A percentile compares a stretch with the other conserved stretches of the same genome.
Conservation (phyloP, 2,888 invertebrate genomes). For the Rhopalosiphum nymphaeae region DNA sequence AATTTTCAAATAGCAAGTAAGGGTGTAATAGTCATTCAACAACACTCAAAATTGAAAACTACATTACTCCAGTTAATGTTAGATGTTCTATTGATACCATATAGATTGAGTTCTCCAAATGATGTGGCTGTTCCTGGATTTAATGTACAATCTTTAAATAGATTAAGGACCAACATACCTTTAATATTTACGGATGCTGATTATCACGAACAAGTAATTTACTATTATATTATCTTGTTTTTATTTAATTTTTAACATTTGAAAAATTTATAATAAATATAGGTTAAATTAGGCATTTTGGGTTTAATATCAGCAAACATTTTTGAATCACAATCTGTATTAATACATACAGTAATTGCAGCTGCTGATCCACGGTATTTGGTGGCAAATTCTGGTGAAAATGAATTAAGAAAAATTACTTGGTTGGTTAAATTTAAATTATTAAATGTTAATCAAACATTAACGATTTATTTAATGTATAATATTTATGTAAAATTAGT, state of each 20-base stretch:
- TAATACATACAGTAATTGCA: constrained; percentile 85
- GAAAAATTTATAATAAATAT: constrained; percentile 63
- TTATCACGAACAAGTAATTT: constrained; percentile 81
- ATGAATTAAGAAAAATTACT: constrained; percentile 78
- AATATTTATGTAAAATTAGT: constrained; percentile 70
- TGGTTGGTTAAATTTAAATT: constrained; percentile 16
- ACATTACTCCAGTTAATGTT: constrained; percentile 83
- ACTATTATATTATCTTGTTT: background rate
- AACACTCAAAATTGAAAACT: constrained; percentile 79
- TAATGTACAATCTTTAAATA: constrained; percentile 38
- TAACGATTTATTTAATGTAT: background rate
- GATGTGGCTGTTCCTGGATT: constrained; percentile 48
- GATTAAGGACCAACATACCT: constrained; percentile 33
- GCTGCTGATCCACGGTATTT: constrained; percentile 90
- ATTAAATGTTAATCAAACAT: background rate
- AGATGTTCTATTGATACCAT: constrained; percentile 87
- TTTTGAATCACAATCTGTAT: constrained; percentile 74
- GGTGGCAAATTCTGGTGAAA: constrained; percentile 89
- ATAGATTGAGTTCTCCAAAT: constrained; percentile 75
- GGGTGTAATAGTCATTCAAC: constrained; percentile 68
- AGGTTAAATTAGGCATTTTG: constrained; percentile 83
- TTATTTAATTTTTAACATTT: constrained; percentile 26
- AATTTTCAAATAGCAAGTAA: constrained; percentile 74
- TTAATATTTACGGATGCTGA: constrained; percentile 69
- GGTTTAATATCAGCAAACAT: constrained; percentile 80